Evolutionary conservation across 1,140 invertebrate genomes (phyloP), one percentile per base, ranked within the genome.

Genomic region (Leptinotarsa undecemlineata): DNA sequence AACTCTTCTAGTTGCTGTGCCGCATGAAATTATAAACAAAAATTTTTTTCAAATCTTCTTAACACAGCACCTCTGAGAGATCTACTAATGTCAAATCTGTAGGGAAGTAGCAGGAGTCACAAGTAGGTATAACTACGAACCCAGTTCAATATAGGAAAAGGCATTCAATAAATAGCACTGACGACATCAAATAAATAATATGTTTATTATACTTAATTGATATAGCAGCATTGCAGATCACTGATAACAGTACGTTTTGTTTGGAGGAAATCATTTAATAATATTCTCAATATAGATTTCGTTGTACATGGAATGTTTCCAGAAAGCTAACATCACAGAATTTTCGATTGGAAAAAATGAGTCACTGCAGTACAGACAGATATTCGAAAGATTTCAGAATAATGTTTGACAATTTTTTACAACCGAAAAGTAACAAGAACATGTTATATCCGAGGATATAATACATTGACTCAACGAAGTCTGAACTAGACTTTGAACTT

Each of bases 121-220:
- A 33, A 33, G 1, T n/a, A n/a, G n/a, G n/a, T 33, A 42, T 42
- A 42, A 42, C 33, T 42, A 42, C 8, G 33, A 42, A 42, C 33
- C 33, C 33, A 42, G 33, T 11, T 42, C 0, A 42, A 42, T 42
- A 42, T 42, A 42, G 33, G 33, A 42, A 42, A 42, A 42, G 33
- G 33, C 33, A 11, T 42, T 42, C 33, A 42, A 42, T 3, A 42
- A 42, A 42, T 42, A 42, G 33, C 6, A 42, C 33, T 11, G 2
- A 42, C 33, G 1, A 11, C 33, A 19, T 78, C 74, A 77, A 81
- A 81, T 81, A 81, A 81, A 81, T 81, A 81, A 81, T 81, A 81
- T 81, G 69, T 81, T 79, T 81, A 81, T 81, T 77, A 75, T 74
- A 79, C 67, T 80, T 75, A 79, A 77, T 78, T 81, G 79, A 80